Evolutionary conservation across 2,888 invertebrate species (phyloP), one percentile per base, ranked within the genome.

Genomic region (Nemoura dubitans): DNA sequence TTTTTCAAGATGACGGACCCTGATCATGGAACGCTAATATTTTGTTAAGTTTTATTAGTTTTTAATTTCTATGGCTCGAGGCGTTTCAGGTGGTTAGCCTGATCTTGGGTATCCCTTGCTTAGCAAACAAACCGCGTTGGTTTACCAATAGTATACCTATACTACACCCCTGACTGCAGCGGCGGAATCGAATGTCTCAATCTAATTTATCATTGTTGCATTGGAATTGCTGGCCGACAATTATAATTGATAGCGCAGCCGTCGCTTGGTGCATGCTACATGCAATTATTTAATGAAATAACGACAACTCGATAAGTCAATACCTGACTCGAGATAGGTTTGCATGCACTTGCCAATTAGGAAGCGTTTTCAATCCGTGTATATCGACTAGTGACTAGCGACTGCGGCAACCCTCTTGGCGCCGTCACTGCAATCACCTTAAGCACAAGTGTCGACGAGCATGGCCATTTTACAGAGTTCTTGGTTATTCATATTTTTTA

Each of bases 1-100:
- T 59, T 59, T 59, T 16, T 59, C 59, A 59, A 59, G 21, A 59
- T 59, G 59, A 59, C 59, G 59, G 59, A 21, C 21, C 59, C 16
- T 2, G 16, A 21, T 21, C 59, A 21, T 36, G 10, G 59, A 16
- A 21, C 21, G 59, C 2, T 59, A 59, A 59, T 59, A 59, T 59
- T 59, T 59, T 59, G 59, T 59, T 21, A 59, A 59, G 59, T 59
- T 59, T n/a, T 59, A 59, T 59, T 59, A 59, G 59, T 59, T 59
- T 59, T 59, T 59, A 59, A 59, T 59, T 59, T 10, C 3, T 21
- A 59, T 59, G 59, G 10, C 59, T 59, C 16, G 59, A 21, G 21
- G 59, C 59, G 21, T 59, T 59, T 59, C 59, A 59, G 59, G 59
- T 59, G 59, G 59, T 59, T 7, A 21, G 59, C 59, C 59, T 10